Evolutionary conservation across 1,140 invertebrate species (phyloP), one percentile per base, ranked within the genome.

Genomic region (Aphelenchoides avenae): DNA sequence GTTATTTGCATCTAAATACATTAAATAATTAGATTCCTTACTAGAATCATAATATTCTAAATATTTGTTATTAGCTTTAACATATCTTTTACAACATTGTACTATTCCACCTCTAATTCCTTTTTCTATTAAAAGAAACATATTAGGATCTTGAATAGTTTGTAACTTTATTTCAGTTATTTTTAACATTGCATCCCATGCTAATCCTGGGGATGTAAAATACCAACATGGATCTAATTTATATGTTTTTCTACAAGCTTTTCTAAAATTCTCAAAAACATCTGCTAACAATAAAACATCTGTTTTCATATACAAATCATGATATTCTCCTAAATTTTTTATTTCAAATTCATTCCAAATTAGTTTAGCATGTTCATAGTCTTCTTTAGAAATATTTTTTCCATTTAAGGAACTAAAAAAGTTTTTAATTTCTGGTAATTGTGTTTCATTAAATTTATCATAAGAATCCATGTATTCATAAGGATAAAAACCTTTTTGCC

Each of bases 261-360:
- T 43, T 50, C 71, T 31, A 51, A 75, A 74, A 18, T 53, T 61
- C 52, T 75, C 53, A 41, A 74, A 68, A 0, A 74, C 60, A 41
- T 74, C 69, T 15, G 61, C 64, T 30, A 71, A 50, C 3, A 67
- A 31, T 6, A 66, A 41, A 6, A 68, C 61, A 55, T 66, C 65
- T 20, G 48, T 60, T 50, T 58, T 59, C 0, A 68, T 39, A 37
- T 54, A 51, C 11, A 44, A 27, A 20, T 58, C 42, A n/a, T 33
- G 11, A 66, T 48, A 54, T 18, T 66, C 54, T 47, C 34, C 43
- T 37, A 61, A 42, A 26, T 61, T 62, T 41, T 59, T 61, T 44
- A 40, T 20, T 7, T 15, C 24, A 51, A 52, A 39, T 64, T 18
- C 30, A 9, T 52, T 27, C 46, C 48, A 61, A 26, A 61, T 50